phyloP scores from a whole-genome alignment of 2,888 invertebrate genomes.

The Chrysolina oricalcia region DNA sequence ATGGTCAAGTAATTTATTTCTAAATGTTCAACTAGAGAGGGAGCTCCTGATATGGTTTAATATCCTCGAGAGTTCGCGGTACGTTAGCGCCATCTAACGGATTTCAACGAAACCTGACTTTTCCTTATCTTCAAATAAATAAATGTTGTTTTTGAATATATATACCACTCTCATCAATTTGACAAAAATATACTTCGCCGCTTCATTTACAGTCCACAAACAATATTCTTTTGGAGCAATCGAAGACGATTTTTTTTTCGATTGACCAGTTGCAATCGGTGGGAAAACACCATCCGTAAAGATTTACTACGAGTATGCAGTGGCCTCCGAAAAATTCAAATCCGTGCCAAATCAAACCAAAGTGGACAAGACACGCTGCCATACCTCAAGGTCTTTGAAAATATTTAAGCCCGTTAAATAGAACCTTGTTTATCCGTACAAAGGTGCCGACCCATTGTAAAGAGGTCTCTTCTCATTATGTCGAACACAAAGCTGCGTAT shows the following conservation, averaged over 20 bases:
- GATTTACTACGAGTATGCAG: not conserved
- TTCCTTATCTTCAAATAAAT: too few species aligned
- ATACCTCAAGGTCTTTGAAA: constrained; percentile 30
- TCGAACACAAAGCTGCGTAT: constrained; percentile 58
- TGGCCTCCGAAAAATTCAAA: constrained; percentile 22
- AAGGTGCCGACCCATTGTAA: constrained; percentile 63
- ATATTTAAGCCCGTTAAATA: constrained; percentile 61
- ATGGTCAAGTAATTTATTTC: too few species aligned
- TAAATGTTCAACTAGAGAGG: too few species aligned
- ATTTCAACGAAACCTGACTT: too few species aligned
- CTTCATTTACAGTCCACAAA: too few species aligned
- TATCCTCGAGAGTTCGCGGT: too few species aligned
- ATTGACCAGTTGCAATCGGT: constrained; percentile 7
- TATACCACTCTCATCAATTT: too few species aligned
- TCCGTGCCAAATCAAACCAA: constrained; percentile 34
- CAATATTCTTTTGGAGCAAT: not conserved
- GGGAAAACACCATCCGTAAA: constrained; percentile 6
- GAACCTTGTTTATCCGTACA: constrained; percentile 60
- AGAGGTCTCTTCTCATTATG: constrained; percentile 63
- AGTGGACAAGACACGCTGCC: constrained; percentile 31
- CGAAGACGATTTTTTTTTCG: not conserved
- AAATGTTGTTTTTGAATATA: too few species aligned
- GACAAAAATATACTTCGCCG: too few species aligned
- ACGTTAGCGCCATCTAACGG: too few species aligned
- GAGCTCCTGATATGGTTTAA: too few species aligned